Evolutionary conservation across 53 echinoderm and acorn worm genomes (phyloP).

Genomic region (Pentamera pediparva): DNA sequence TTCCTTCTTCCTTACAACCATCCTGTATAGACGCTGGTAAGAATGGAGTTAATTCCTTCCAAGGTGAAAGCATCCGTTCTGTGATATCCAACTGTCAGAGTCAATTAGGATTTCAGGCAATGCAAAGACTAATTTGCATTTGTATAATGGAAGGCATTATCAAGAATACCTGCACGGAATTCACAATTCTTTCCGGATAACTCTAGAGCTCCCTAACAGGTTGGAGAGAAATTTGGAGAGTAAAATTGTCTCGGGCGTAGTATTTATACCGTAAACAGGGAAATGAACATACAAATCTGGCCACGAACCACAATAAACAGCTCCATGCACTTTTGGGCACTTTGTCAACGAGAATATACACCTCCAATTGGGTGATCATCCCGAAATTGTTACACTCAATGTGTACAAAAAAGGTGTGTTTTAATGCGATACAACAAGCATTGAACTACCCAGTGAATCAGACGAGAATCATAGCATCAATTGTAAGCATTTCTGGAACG

Average conservation of each 20-base stretch:
- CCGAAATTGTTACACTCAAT: neutral
- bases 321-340: conserved; percentile 3
- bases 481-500: neutral
- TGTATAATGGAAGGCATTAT: neutral
- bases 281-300: neutral
- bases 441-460: neutral
- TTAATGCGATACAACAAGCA: neutral
- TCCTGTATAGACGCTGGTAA: neutral
- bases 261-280: neutral
- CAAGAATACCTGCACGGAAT: conserved; percentile 4
- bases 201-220: neutral
- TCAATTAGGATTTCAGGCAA: neutral
- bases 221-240: neutral
- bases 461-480: neutral
- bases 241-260: neutral
- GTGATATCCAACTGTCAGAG: neutral
- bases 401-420: conserved; percentile 18
- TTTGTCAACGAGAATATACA: neutral
- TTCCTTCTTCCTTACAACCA: neutral
- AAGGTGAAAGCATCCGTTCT: neutral
- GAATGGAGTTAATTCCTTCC: conserved; percentile 4
- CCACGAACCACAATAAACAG: neutral
- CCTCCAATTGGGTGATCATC: conserved; percentile 8
- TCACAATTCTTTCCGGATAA: conserved; percentile 1
- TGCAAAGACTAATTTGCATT: neutral